Evolutionary conservation across 2,113 vertebrate species (phyloP).

Genomic region (Peromyscus polionotus): DNA sequence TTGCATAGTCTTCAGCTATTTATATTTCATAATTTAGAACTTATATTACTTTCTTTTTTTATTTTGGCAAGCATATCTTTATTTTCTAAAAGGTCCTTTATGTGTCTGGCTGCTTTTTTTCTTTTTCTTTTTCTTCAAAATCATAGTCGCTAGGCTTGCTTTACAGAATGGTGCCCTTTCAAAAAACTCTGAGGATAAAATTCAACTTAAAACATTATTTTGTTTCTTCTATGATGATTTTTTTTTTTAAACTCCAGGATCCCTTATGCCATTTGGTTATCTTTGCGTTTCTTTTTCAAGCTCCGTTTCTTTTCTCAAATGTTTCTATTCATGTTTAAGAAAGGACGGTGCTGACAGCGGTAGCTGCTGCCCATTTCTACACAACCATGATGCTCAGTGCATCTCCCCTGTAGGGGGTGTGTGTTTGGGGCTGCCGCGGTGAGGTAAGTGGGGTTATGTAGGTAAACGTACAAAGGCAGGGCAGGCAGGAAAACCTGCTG

Average conservation of each 20-base stretch:
- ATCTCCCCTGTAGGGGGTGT: not conserved
- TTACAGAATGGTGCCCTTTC: slow-evolving; percentile 13
- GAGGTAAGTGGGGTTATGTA: not conserved
- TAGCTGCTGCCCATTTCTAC: not conserved
- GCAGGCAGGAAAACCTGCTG: not conserved
- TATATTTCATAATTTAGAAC: slow-evolving; percentile 23
- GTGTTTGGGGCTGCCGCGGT: not conserved
- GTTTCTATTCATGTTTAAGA: not conserved
- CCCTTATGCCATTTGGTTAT: slow-evolving; percentile 18
- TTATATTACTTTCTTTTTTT: not conserved
- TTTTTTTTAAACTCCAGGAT: not conserved
- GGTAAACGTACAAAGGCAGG: not conserved
- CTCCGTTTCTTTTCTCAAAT: slow-evolving; percentile 18
- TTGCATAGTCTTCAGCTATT: not conserved
- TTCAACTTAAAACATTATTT: not conserved
- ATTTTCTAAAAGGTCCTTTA: slow-evolving; percentile 42
- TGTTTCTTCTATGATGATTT: not conserved
- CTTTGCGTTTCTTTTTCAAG: slow-evolving; percentile 45
- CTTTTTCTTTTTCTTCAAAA: not conserved
- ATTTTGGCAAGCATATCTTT: slow-evolving; percentile 21
- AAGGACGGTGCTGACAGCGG: not conserved
- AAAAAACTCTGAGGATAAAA: slow-evolving; percentile 31
- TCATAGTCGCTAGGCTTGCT: not conserved
- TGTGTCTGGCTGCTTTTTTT: not conserved
- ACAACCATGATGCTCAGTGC: not conserved